These are phyloP conservation scores for Pseudochirops corinnae DNA, from an alignment of 2,797 vertebrate species.

Conservation along the genomic window DNA sequence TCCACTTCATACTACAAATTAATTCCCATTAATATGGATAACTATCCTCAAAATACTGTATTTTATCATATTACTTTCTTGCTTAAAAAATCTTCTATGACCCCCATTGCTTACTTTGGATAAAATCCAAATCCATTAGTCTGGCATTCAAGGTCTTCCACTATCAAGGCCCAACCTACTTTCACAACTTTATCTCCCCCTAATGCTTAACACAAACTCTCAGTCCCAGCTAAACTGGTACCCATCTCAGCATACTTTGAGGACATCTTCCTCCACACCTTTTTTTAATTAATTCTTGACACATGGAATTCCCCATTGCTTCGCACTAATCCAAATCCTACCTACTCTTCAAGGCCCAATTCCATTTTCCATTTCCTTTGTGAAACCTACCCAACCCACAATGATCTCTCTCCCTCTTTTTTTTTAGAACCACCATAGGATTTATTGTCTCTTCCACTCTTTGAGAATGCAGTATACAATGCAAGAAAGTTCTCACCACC, in stretches of 20 bases:
- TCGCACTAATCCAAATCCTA: background rate
- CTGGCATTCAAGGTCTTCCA: background rate
- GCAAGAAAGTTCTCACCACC: background rate
- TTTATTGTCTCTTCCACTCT: background rate
- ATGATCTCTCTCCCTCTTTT: background rate
- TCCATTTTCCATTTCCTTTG: background rate
- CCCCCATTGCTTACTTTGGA: background rate
- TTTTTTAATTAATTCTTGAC: background rate
- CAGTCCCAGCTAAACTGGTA: background rate
- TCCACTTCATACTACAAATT: background rate
- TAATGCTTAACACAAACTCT: background rate
- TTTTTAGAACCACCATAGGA: background rate
- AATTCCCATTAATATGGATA: background rate
- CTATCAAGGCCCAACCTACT: background rate
- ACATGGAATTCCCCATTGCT: background rate
- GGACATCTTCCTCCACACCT: background rate
- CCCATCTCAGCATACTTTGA: background rate
- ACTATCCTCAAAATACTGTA: background rate
- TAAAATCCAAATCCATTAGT: background rate
- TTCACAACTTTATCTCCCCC: background rate
- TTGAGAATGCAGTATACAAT: background rate
- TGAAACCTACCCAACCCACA: background rate
- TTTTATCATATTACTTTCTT: background rate
- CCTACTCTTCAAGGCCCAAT: background rate
- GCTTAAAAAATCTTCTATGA: background rate